Percentiles rank a stretch among this genome's conserved stretches.
Evolutionary conservation across 2,113 vertebrate species (phyloP).

Genomic region (Petaurus breviceps): DNA sequence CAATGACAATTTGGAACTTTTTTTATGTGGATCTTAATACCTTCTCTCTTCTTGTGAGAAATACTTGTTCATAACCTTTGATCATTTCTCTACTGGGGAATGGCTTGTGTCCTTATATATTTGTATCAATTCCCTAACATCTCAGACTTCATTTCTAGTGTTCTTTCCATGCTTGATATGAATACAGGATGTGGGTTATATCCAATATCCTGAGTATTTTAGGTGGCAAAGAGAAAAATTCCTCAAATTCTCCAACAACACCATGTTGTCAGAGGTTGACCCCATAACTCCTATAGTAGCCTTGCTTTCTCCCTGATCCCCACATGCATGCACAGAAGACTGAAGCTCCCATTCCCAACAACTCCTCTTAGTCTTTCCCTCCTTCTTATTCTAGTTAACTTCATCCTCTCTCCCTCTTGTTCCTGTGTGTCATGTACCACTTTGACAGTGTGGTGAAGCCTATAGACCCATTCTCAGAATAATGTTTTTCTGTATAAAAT

Average conservation of each 20-base stretch:
- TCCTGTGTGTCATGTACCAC: not conserved
- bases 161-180: not conserved
- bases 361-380: not conserved
- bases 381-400: not conserved
- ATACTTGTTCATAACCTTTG: not conserved
- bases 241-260: not conserved
- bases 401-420: not conserved
- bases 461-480: not conserved
- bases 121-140: not conserved
- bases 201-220: not conserved
- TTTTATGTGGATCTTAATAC: not conserved
- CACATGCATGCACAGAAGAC: not conserved
- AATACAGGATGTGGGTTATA: not conserved
- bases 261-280: not conserved
- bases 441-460: not conserved
- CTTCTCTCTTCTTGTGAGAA: not conserved
- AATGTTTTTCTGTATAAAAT: not conserved
- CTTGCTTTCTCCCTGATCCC: not conserved
- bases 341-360: not conserved
- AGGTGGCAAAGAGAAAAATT: not conserved
- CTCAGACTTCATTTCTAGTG: not conserved
- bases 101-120: not conserved
- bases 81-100: not conserved
- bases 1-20: not conserved
- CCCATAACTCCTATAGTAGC: not conserved